These are phyloP conservation scores for Ferdinandea cuprea DNA, from an alignment of 2,888 invertebrate species.

Conservation along the genomic window DNA sequence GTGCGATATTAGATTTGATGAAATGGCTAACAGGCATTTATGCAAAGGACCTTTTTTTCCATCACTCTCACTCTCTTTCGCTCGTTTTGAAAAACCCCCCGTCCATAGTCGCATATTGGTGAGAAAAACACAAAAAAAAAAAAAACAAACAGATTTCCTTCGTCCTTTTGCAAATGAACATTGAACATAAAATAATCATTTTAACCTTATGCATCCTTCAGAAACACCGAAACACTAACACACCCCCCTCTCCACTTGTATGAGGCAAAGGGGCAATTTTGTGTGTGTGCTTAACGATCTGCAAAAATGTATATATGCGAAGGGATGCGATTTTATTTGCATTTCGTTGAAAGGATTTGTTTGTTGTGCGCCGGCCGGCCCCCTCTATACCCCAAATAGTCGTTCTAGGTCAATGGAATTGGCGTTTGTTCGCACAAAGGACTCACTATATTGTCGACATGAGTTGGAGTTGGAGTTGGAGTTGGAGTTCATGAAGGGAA, in stretches of 20 bases:
- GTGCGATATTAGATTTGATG: slow-evolving; percentile 72
- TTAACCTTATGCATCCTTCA: slow-evolving; percentile 67
- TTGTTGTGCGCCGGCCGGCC: slow-evolving; percentile 14
- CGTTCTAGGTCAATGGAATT: slow-evolving; percentile 61
- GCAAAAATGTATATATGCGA: slow-evolving; percentile 70
- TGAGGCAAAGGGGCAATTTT: slow-evolving; percentile 34
- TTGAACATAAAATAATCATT: slow-evolving; percentile 73
- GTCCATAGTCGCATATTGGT: not conserved
- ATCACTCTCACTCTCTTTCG: too few relatives aligned
- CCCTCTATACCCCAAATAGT: not conserved
- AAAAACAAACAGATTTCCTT: slow-evolving; percentile 13
- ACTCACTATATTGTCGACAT: slow-evolving; percentile 48
- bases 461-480: too few relatives aligned
- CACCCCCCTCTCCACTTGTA: not conserved
- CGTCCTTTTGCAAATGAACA: slow-evolving; percentile 57
- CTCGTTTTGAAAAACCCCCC: slow-evolving; percentile 3
- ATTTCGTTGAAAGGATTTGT: slow-evolving; percentile 71
- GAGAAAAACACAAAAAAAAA: not conserved
- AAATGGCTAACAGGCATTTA: slow-evolving; percentile 73
- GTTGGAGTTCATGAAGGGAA: slow-evolving; percentile 31
- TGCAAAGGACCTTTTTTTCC: slow-evolving; percentile 64
- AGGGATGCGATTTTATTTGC: slow-evolving; percentile 74
- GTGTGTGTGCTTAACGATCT: slow-evolving; percentile 73
- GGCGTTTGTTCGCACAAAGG: slow-evolving; percentile 54
- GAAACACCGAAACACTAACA: too few relatives aligned